These are phyloP conservation scores for Etheostoma spectabile DNA, from an alignment of 2,113 vertebrate species.

Conservation along the genomic window DNA sequence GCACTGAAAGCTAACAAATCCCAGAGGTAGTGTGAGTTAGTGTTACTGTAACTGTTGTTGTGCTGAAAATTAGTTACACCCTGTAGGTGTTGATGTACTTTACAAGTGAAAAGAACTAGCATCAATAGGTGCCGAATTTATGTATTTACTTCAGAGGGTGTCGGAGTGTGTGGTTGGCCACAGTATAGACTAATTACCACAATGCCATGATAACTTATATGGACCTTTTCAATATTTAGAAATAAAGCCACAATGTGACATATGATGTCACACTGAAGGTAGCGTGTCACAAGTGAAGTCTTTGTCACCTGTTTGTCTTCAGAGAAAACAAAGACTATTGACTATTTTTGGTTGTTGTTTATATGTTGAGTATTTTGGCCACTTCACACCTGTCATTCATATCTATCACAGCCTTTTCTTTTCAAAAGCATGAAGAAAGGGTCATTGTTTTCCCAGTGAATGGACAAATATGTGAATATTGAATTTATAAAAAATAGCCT, in stretches of 20 bases:
- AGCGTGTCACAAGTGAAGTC: conserved; percentile 22
- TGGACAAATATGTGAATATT: conserved; percentile 49
- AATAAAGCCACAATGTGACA: conserved; percentile 10
- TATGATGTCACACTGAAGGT: neutral
- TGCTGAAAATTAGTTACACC: conserved; percentile 27
- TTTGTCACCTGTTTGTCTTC: conserved; percentile 52
- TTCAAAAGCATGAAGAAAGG: conserved; percentile 22
- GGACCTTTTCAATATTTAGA: neutral
- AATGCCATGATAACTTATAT: neutral
- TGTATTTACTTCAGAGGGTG: conserved; percentile 14
- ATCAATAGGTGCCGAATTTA: conserved; percentile 22
- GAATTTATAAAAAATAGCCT: conserved; percentile 38
- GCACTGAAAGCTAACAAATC: conserved; percentile 77
- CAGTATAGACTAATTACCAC: neutral
- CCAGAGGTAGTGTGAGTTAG: conserved; percentile 40
- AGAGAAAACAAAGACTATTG: conserved; percentile 61
- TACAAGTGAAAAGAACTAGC: conserved; percentile 2
- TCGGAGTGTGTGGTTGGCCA: conserved; percentile 7
- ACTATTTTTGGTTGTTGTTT: conserved; percentile 30
- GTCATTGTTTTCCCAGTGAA: conserved; percentile 39
- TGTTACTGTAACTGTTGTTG: conserved; percentile 42
- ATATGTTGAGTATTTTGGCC: conserved; percentile 51
- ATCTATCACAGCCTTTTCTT: conserved; percentile 30
- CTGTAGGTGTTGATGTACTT: conserved; percentile 33
- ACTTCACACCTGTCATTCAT: conserved; percentile 67